Percentiles rank a stretch among this genome's conserved stretches.
Evolutionary conservation across 37 sponge, comb jelly and placozoan species (phyloP).

Genomic region (Beroe forskalii): DNA sequence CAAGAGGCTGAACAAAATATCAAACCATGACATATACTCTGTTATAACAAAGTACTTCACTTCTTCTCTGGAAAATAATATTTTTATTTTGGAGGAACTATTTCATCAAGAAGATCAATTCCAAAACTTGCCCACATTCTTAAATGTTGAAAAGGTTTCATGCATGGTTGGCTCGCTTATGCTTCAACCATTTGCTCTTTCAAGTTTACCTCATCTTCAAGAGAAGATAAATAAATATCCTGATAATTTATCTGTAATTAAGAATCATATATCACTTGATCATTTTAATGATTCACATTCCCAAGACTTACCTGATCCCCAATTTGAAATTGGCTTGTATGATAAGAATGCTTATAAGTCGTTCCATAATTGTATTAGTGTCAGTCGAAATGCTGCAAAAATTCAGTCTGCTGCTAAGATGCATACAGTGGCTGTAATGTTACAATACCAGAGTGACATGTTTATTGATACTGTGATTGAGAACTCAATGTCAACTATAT

Average conservation of each 20-base stretch:
- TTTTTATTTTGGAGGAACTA: slow-evolving; percentile 6
- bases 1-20: neutral
- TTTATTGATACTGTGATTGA: slow-evolving; percentile 1
- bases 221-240: neutral
- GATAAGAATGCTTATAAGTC: neutral
- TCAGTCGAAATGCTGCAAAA: neutral
- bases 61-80: slow-evolving; percentile 1
- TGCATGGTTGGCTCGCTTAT: neutral
- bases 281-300: neutral
- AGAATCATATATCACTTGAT: neutral
- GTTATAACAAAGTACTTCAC: neutral
- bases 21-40: neutral
- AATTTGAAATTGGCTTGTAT: slow-evolving; percentile 1
- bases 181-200: neutral
- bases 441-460: slow-evolving; percentile 57
- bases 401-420: slow-evolving; percentile 48
- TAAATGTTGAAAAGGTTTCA: slow-evolving; percentile 28
- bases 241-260: neutral
- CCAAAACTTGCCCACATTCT: neutral
- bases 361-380: neutral
- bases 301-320: neutral
- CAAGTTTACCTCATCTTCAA: neutral
- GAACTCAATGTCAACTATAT: neutral
- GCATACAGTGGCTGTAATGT: slow-evolving; percentile 12
- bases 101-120: neutral